Conservation (phyloP, 2,888 invertebrate genomes). For the Catocala fraxini region DNA sequence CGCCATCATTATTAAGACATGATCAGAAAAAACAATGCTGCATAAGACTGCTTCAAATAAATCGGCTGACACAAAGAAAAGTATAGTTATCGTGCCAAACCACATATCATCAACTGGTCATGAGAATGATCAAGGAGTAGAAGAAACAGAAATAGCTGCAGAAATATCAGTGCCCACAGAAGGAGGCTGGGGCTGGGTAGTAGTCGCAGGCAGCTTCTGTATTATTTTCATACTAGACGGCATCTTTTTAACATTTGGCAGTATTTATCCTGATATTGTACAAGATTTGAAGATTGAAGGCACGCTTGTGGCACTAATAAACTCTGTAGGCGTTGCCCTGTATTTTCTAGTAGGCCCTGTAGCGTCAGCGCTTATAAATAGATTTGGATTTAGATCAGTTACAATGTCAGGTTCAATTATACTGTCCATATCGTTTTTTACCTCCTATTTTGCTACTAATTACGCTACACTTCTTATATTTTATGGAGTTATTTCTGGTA, state of each 20-base stretch:
- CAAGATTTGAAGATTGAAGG: slow-evolving; percentile 63
- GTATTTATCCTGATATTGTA: slow-evolving; percentile 67
- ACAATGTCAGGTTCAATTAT: slow-evolving; percentile 75
- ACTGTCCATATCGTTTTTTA: slow-evolving; percentile 65
- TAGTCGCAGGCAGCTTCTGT: slow-evolving; percentile 68
- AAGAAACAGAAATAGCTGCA: slow-evolving; percentile 81
- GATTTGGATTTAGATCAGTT: slow-evolving; percentile 79
- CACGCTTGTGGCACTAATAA: slow-evolving; percentile 69
- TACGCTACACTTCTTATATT: slow-evolving; percentile 65
- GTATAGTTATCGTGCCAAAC: slow-evolving; percentile 65
- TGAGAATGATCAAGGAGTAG: slow-evolving; percentile 67
- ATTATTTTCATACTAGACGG: slow-evolving; percentile 74
- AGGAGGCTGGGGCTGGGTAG: slow-evolving; percentile 82
- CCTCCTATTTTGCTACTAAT: slow-evolving; percentile 68
- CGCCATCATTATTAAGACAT: neutral
- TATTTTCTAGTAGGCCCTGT: slow-evolving; percentile 74
- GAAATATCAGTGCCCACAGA: slow-evolving; percentile 77
- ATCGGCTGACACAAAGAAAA: slow-evolving; percentile 56
- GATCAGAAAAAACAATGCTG: slow-evolving; percentile 32
- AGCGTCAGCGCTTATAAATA: slow-evolving; percentile 77
- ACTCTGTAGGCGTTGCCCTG: slow-evolving; percentile 74
- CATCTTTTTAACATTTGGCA: slow-evolving; percentile 74
- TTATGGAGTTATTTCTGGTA: slow-evolving; percentile 72
- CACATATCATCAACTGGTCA: slow-evolving; percentile 55
- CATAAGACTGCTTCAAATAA: slow-evolving; percentile 42